phyloP scores from a whole-genome alignment of 2,797 vertebrate species.

The Brachyrhaphis roseni region DNA sequence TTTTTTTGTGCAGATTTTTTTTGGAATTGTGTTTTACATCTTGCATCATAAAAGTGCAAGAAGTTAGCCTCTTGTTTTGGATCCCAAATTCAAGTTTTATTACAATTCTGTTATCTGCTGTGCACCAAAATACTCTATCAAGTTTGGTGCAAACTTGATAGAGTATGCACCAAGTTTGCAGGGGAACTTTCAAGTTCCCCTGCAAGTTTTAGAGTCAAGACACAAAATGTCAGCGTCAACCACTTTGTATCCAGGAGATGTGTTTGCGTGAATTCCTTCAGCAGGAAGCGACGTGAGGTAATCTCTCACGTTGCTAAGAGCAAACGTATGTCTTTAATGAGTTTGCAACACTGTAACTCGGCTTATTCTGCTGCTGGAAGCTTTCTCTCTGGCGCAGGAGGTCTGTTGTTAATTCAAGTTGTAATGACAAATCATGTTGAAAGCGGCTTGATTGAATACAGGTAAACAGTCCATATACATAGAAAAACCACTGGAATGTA shows the following conservation, averaged over 20 bases:
- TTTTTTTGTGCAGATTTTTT: not conserved
- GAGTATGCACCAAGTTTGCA: too few species aligned
- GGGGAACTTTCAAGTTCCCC: too few species aligned
- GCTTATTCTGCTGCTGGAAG: not conserved
- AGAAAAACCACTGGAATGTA: not conserved
- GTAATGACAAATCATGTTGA: slow-evolving; percentile 1
- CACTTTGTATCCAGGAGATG: not conserved
- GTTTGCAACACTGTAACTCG: not conserved
- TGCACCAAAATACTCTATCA: not conserved
- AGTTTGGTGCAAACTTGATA: not conserved
- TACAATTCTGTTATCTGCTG: too few species aligned
- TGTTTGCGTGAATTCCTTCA: not conserved
- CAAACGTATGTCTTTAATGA: not conserved
- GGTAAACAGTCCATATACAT: not conserved
- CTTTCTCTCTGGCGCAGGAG: not conserved
- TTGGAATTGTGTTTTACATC: not conserved
- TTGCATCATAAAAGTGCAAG: not conserved
- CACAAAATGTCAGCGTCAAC: slow-evolving; percentile 2
- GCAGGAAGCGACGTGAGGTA: not conserved
- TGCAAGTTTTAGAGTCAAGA: not conserved
- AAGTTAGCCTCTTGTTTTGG: not conserved
- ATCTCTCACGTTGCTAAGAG: not conserved
- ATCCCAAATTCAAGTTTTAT: not conserved
- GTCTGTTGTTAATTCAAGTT: not conserved
- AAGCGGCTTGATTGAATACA: not conserved